These are phyloP conservation scores for Hypomesus transpacificus DNA, from an alignment of 2,113 vertebrate genomes.

Conservation along the genomic window DNA sequence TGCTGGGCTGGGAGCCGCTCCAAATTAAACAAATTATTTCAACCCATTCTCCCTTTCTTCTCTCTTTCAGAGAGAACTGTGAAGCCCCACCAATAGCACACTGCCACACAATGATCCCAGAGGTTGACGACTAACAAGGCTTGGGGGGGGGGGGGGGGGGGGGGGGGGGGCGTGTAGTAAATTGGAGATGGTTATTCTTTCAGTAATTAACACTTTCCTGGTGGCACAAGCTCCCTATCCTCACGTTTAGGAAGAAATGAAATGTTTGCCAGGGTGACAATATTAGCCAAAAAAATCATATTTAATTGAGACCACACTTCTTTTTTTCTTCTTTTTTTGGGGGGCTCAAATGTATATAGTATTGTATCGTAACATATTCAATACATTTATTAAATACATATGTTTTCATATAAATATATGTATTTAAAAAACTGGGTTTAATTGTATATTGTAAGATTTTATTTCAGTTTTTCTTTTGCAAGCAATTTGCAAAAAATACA, in stretches of 20 bases:
- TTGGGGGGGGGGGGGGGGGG: conserved; percentile 28
- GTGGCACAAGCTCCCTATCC: conserved; percentile 77
- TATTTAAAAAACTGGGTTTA: too few species aligned
- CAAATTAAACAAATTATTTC: conserved; percentile 84
- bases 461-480: too few species aligned
- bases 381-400: too few species aligned
- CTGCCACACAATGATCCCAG: conserved; percentile 65
- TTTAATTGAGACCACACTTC: conserved; percentile 68
- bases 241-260: conserved; percentile 71
- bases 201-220: conserved; percentile 90
- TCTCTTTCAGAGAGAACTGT: conserved; percentile 34
- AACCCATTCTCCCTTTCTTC: conserved; percentile 56
- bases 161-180: conserved; percentile 69
- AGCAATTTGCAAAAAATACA: too few species aligned
- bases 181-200: conserved; percentile 81
- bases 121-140: conserved; percentile 77
- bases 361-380: too few species aligned
- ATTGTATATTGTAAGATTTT: too few species aligned
- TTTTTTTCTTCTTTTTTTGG: conserved; percentile 9
- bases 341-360: too few species aligned
- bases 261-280: conserved; percentile 76
- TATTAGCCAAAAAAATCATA: conserved; percentile 54
- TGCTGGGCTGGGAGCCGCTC: conserved; percentile 76
- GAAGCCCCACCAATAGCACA: conserved; percentile 67
- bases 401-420: too few species aligned